Evolutionary conservation across 2,888 invertebrate species (phyloP).

Genomic region (Nezara viridula): DNA sequence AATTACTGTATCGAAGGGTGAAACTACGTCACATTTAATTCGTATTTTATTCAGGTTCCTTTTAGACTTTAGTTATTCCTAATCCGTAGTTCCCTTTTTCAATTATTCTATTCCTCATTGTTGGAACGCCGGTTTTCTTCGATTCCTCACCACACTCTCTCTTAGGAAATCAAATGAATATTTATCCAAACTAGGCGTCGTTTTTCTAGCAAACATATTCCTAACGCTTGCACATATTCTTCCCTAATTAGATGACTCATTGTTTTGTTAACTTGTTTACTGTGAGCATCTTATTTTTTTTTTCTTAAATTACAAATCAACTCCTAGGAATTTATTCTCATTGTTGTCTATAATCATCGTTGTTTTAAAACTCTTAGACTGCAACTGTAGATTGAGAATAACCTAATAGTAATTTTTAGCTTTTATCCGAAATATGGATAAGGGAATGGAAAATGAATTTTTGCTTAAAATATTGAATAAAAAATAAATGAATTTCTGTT

Average conservation of each 20-base stretch:
- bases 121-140: background rate
- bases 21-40: background rate
- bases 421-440: no score
- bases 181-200: background rate
- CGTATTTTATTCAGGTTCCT: background rate
- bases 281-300: background rate
- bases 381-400: background rate
- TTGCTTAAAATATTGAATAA: no score
- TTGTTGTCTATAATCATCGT: background rate
- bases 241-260: background rate
- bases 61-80: background rate
- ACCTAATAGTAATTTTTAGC: no score
- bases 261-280: background rate
- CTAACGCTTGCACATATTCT: background rate
- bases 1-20: background rate
- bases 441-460: no score
- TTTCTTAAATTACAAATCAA: background rate
- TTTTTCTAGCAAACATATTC: background rate
- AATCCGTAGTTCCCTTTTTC: background rate
- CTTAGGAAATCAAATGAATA: background rate
- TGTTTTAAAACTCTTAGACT: no score
- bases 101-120: conserved; percentile 4
- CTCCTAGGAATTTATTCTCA: background rate
- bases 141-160: background rate
- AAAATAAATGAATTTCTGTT: no score